phyloP scores from a whole-genome alignment of 2,888 invertebrate genomes.

The Clitarchus hookeri region DNA sequence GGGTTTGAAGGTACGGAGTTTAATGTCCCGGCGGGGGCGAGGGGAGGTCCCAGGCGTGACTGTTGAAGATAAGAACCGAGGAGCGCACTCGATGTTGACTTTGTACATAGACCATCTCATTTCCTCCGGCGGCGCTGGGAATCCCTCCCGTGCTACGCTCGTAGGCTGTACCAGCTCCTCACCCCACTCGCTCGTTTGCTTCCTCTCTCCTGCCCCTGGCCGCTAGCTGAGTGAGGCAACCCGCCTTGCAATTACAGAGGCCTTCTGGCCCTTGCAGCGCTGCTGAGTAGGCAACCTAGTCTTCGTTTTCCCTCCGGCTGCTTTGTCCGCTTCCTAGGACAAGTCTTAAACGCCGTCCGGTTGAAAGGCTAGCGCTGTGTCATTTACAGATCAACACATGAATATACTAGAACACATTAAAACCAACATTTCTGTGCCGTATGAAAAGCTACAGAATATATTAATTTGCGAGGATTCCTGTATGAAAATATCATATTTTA shows the following conservation, averaged over 20 bases:
- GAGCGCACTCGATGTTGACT: constrained; percentile 32
- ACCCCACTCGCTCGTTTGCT: neutral
- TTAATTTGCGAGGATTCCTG: no score
- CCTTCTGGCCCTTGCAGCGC: neutral
- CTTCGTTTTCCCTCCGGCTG: no score
- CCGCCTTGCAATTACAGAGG: neutral
- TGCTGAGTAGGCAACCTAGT: neutral
- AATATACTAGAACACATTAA: no score
- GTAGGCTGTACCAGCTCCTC: neutral
- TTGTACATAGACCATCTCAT: constrained; percentile 35
- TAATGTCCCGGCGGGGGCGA: neutral
- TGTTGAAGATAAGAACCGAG: constrained; percentile 20
- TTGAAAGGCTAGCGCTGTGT: no score
- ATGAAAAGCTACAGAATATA: no score
- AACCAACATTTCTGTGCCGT: no score
- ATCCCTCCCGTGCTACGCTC: neutral
- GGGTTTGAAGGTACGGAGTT: neutral
- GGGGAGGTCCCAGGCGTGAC: constrained; percentile 17
- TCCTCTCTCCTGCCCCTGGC: neutral
- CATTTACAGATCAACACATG: neutral
- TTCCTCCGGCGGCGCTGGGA: constrained; percentile 26
- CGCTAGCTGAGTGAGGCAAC: constrained; percentile 1
- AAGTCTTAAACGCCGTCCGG: no score
- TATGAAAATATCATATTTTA: no score
- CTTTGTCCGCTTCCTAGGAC: no score